Conservation (phyloP, 2,113 vertebrate species). For the Lamprologus lemairii region DNA sequence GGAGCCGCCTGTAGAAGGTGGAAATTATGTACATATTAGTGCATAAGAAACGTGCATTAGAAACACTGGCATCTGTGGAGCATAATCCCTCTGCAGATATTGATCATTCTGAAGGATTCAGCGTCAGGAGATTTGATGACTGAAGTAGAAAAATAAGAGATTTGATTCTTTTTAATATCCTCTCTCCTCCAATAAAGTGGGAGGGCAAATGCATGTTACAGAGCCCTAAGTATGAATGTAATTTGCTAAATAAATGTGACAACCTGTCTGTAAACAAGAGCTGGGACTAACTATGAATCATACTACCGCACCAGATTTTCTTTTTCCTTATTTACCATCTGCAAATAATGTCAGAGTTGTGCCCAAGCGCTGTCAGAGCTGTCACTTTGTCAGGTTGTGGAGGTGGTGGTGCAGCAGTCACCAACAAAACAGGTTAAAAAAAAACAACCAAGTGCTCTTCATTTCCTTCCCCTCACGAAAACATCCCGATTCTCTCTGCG, state of each 20-base stretch:
- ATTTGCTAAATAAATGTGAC: constrained; percentile 63
- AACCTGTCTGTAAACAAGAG: constrained; percentile 55
- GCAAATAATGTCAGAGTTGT: constrained; percentile 54
- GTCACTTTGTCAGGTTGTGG: constrained; percentile 56
- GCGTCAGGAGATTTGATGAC: neutral
- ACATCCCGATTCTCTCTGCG: neutral
- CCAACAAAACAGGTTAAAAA: constrained; percentile 45
- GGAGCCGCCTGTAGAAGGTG: constrained; percentile 12
- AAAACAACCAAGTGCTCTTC: constrained; percentile 7
- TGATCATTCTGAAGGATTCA: neutral
- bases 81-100: neutral
- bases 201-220: constrained; percentile 13
- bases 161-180: constrained; percentile 1
- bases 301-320: constrained; percentile 28
- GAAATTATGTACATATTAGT: constrained; percentile 24
- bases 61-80: neutral
- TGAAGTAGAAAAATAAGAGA: neutral
- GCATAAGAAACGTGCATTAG: neutral
- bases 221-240: constrained; percentile 1
- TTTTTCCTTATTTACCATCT: constrained; percentile 38
- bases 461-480: constrained; percentile 17
- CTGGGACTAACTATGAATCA: constrained; percentile 52
- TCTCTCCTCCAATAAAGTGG: constrained; percentile 1
- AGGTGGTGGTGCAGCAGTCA: constrained; percentile 36
- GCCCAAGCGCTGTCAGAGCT: constrained; percentile 28